Base-by-base conservation (phyloP, 2,113 vertebrate genomes). In the Heterotilapia buettikoferi region DNA sequence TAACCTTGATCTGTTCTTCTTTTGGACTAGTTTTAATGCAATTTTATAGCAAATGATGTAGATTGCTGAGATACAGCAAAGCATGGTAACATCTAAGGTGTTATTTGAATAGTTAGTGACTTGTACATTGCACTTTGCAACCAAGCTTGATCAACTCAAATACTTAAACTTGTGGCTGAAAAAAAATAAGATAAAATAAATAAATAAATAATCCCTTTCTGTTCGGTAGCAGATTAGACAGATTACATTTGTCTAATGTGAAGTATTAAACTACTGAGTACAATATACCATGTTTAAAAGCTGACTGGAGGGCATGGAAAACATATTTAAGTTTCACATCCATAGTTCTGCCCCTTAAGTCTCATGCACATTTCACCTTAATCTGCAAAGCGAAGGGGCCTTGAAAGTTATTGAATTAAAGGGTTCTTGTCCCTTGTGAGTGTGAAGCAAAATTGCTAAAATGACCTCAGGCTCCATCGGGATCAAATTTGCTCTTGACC, bases 371-470 rank as follows among this genome's bases (percentile, higher is more conserved):
- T 84, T 90, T 89, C 53, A 83, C 81, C 68, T 81, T 78, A 86
- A 87, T 90, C 82, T 50, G 80, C 36, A 31, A 47, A 61, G n/a
- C 43, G 53, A 47, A 24, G 36, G 2, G 7, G 16, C 13, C 14
- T 53, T 66, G 12, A 82, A 90, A 86, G 68, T 88, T 76, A 57
- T 73, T 16, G 59, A 57, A 90, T 80, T 73, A 83, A 84, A 82
- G 83, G 84, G 19, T 45, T 83, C 43, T 29, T 57, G 16, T 90
- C 84, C 53, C 81, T 66, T 24, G 86, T 45, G 82, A 81, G 85
- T 52, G 53, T 86, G 71, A 63, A 61, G 63, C 73, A 79, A 91
- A 90, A 92, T 84, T 89, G 73, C 73, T 53, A 80, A 89, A 83
- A 80, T 90, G 79, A 84, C 86, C 83, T 84, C 63, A 7, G 89